Conservation (phyloP, 2,888 invertebrate genomes). For the Drosophila peninsularis region DNA sequence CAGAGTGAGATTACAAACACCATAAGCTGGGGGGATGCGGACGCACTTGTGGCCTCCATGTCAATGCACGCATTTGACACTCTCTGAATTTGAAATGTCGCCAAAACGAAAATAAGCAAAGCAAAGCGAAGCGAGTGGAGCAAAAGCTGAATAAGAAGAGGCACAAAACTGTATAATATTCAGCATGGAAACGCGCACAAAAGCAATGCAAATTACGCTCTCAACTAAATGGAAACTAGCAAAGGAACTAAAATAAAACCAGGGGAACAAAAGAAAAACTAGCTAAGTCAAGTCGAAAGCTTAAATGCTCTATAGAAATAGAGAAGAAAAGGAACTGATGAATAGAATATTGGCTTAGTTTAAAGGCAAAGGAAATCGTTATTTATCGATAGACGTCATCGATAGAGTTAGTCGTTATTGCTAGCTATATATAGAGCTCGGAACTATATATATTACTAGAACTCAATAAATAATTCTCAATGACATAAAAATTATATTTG, state of each 20-base stretch:
- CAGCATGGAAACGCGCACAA: constrained; percentile 31
- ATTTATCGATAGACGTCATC: neutral
- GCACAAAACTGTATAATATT: constrained; percentile 42
- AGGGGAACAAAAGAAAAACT: neutral
- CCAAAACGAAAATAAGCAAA: constrained; percentile 64
- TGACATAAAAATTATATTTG: too few species aligned
- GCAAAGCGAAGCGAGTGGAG: constrained; percentile 28
- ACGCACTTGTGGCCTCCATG: constrained; percentile 71
- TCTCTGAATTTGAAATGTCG: constrained; percentile 71
- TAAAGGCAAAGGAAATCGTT: neutral
- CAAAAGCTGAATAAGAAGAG: constrained; percentile 16
- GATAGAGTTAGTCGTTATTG: neutral
- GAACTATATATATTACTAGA: neutral
- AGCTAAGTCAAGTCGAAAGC: neutral
- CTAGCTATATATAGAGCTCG: neutral
- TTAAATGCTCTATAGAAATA: constrained; percentile 10
- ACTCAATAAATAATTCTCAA: neutral
- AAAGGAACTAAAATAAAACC: neutral
- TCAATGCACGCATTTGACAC: constrained; percentile 75
- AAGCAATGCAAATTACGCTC: constrained; percentile 46
- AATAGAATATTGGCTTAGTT: neutral
- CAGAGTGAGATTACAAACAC: constrained; percentile 8
- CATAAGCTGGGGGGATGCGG: constrained; percentile 30
- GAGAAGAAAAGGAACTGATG: neutral
- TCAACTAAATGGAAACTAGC: constrained; percentile 45